Conservation (phyloP, 2,888 invertebrate genomes). For the Macroteleia sp. region DNA sequence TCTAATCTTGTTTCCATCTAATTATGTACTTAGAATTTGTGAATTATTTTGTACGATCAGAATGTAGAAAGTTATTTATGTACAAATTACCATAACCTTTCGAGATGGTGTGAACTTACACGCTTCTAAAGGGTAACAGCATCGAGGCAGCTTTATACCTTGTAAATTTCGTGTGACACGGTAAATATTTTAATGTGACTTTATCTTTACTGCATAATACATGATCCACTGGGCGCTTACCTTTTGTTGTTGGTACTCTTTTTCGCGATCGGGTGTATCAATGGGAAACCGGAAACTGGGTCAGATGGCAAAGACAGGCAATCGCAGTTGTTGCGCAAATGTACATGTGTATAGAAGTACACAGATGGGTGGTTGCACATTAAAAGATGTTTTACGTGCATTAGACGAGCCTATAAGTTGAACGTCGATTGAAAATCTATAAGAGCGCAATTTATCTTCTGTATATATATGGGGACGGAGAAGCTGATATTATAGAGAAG, state of each 20-base stretch:
- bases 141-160: slow-evolving; percentile 2
- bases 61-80: slow-evolving; percentile 6
- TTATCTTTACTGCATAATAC: slow-evolving; percentile 32
- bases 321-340: slow-evolving; percentile 43
- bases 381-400: slow-evolving; percentile 61
- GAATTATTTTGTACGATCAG: background rate
- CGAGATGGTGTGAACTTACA: background rate
- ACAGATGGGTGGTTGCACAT: slow-evolving; percentile 10
- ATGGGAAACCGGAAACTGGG: slow-evolving; percentile 43
- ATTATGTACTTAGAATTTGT: too few relatives aligned
- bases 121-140: slow-evolving; percentile 1
- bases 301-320: slow-evolving; percentile 38
- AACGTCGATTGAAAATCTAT: slow-evolving; percentile 59
- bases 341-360: slow-evolving; percentile 4
- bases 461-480: slow-evolving; percentile 14
- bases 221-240: slow-evolving; percentile 31
- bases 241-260: slow-evolving; percentile 28
- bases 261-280: slow-evolving; percentile 37
- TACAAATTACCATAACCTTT: slow-evolving; percentile 12
- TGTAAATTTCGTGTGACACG: slow-evolving; percentile 23
- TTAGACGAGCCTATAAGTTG: slow-evolving; percentile 44
- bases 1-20: too few relatives aligned
- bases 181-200: slow-evolving; percentile 53
- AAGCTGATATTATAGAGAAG: slow-evolving; percentile 49
- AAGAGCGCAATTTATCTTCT: slow-evolving; percentile 57